Base-by-base conservation (phyloP, 1,140 invertebrate species). In the Lithobius niger region DNA sequence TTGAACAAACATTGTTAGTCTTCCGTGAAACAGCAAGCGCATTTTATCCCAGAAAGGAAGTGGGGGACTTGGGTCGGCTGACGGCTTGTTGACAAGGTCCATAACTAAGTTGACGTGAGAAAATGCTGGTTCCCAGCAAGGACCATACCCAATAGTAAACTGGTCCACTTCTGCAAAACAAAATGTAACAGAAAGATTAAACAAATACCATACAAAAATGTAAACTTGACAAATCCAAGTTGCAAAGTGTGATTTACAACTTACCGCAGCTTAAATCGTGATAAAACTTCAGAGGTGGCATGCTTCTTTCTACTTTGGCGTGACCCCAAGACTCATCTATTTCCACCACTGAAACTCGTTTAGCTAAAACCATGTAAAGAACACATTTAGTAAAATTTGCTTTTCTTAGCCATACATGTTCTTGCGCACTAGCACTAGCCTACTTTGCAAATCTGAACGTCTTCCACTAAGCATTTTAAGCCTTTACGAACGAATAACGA, bases 31-130 rank as follows among this genome's bases (percentile, higher is more conserved):
- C 15, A 97, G 73, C 0, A 97, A 70, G 0, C 94, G 76, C 68
- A 93, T 84, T 75, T 98, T 98, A 72, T 99, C 96, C 95, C 95
- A 99, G 74, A 93, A 97, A 1, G 94, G 84, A 26, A 99, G 66
- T 0, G 91, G 85, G 0, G 84, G 85, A 59, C 91, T 96, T 0
- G 95, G 95, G 73, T 99, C 96, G 52, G 83, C 74, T 0, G 91
- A 93, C 0, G 89, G 89, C 28, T 59, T 56, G 18, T 68, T 74
- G 54, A 77, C 68, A 36, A 67, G 74, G 72, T 79, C 70, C 62
- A 72, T 65, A 78, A 86, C 84, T 16, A 95, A 73, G 68, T 93
- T 95, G 62, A 90, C 93, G 65, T 98, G 92, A 0, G 94, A 88
- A 60, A 98, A 84, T 0, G 95, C 88, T 0, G 95, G 93, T 66